Percentiles rank a stretch among this genome's conserved stretches.
phyloP scores from a whole-genome alignment of 2,797 vertebrate genomes.

The Rallus crepitans region DNA sequence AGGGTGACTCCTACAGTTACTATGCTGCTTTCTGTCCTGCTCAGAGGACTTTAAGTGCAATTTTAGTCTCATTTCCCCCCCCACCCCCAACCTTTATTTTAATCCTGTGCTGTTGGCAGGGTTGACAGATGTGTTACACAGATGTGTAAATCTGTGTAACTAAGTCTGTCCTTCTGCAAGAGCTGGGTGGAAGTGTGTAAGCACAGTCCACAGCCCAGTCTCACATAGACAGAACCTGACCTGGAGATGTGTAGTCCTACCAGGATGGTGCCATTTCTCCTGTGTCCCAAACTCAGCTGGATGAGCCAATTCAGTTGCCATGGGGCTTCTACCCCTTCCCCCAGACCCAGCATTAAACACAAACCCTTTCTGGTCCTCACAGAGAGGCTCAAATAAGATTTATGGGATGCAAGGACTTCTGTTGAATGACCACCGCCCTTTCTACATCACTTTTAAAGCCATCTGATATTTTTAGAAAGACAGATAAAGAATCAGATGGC shows the following conservation, averaged over 20 bases:
- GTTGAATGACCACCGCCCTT: background rate
- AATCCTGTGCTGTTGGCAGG: background rate
- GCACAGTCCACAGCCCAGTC: fast-evolving
- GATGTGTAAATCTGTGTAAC: background rate
- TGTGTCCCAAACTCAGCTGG: too few relatives aligned
- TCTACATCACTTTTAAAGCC: background rate
- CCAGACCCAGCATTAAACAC: background rate
- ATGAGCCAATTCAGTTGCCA: background rate
- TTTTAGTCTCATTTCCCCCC: background rate
- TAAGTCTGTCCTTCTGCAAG: background rate
- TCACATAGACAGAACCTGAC: fast-evolving
- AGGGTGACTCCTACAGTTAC: background rate
- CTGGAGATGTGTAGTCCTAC: background rate
- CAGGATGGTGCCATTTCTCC: background rate
- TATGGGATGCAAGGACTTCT: background rate
- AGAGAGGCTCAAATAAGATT: background rate
- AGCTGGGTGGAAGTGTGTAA: background rate
- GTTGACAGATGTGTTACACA: background rate
- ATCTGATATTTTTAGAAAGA: background rate
- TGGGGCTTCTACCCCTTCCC: background rate
- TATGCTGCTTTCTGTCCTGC: background rate
- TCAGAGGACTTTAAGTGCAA: background rate
- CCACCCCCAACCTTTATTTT: background rate
- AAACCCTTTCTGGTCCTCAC: background rate
- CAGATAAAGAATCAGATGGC: background rate